Evolutionary conservation across 2,797 vertebrate genomes (phyloP).

Genomic region (Lindbergichthys nudifrons): DNA sequence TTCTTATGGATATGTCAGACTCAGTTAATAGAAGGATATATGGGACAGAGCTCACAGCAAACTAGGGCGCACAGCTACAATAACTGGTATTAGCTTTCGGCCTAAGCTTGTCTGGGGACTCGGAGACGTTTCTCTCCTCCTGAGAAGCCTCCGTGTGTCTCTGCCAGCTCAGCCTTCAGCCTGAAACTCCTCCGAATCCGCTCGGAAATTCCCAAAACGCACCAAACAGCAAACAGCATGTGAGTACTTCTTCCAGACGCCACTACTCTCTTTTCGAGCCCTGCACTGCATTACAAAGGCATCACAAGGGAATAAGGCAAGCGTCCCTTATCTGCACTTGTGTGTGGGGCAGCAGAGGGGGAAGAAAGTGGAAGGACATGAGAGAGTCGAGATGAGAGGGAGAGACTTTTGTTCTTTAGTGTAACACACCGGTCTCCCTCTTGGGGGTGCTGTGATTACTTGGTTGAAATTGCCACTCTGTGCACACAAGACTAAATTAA

Average conservation of each 20-base stretch:
- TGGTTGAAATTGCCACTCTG: constrained; percentile 64
- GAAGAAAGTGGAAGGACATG: constrained; percentile 52
- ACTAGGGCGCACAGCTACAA: constrained; percentile 67
- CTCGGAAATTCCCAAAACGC: constrained; percentile 60
- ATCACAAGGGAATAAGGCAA: constrained; percentile 57
- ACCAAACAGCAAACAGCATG: constrained; percentile 60
- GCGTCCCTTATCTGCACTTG: constrained; percentile 57
- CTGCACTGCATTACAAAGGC: constrained; percentile 59
- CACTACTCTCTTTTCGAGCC: constrained; percentile 44
- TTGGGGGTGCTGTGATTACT: constrained; percentile 85
- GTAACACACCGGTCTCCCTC: constrained; percentile 67
- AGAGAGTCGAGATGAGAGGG: constrained; percentile 49
- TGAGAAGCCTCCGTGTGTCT: constrained; percentile 65
- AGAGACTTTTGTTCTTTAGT: constrained; percentile 59
- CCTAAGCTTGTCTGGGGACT: constrained; percentile 59
- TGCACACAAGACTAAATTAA: constrained; percentile 78
- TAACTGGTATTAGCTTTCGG: constrained; percentile 70
- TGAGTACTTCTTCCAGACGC: constrained; percentile 36
- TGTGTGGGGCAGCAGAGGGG: constrained; percentile 44
- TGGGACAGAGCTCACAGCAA: constrained; percentile 64
- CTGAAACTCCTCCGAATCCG: constrained; percentile 31
- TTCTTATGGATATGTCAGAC: constrained; percentile 74
- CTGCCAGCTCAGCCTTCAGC: constrained; percentile 65
- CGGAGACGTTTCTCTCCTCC: constrained; percentile 50
- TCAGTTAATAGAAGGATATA: constrained; percentile 72